Evolutionary conservation across 1,140 invertebrate genomes (phyloP), one percentile per base, ranked within the genome.

Genomic region (Saxidomus purpurata): DNA sequence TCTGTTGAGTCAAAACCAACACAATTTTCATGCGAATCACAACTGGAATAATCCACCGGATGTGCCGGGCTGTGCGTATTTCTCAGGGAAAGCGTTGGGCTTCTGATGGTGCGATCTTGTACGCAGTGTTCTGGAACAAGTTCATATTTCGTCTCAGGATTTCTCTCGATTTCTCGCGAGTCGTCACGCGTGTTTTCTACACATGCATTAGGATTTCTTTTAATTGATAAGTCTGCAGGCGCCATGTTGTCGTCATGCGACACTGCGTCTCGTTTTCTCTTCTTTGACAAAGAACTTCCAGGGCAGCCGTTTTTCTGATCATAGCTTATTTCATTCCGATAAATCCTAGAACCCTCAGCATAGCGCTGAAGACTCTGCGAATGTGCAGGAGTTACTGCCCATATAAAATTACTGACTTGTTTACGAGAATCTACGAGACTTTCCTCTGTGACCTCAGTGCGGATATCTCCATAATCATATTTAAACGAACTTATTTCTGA

Each of bases 341-440:
- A 71, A 19, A 36, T 71, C 36, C 19, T 36, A 8, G 34, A 71
- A 38, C 67, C 9, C 17, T 71, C 67, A 15, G 43, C 28, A 55
- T 79, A 79, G 22, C 36, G 76, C 28, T 55, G n/a, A 9, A 79
- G 52, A 25, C 47, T 34, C 0, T 79, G 76, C 13, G 34, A 49
- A 55, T 79, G 47, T 6, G 76, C 40, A 55, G 76, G 76, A 17
- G 67, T 71, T 71, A 71, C 34, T 40, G 76, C 43, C 76, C 28
- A 79, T 49, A 79, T 28, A 38, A 38, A 17, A 17, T n/a, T 38
- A n/a, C 17, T 38, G 4, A 19, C 67, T n/a, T 6, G 31, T 19
- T 8, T 22, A 22, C 6, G 55, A 59, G 8, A 25, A 22, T 19
- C 19, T 22, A 38, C 25, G 2, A 4, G 15, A 31, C 4, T 38